These are phyloP conservation scores for Epizoanthus ramosus DNA, from an alignment of 92 coral and sea anemone species.

Conservation along the genomic window DNA sequence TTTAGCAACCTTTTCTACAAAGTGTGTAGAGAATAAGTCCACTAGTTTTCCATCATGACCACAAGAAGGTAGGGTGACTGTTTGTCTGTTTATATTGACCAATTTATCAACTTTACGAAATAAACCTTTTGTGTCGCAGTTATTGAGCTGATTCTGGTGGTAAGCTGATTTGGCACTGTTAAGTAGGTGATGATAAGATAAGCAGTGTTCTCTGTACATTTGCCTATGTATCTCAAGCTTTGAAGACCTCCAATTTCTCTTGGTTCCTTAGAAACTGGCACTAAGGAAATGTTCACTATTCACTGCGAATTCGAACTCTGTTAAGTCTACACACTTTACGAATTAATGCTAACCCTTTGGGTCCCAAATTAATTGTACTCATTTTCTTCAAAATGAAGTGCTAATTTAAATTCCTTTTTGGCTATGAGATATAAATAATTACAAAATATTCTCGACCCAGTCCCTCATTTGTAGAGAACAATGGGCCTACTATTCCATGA, in stretches of 20 bases:
- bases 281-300: too few relatives aligned
- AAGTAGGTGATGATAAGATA: slow-evolving; percentile 34
- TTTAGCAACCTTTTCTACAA: slow-evolving; percentile 24
- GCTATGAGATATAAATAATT: too few relatives aligned
- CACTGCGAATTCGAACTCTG: too few relatives aligned
- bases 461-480: too few relatives aligned
- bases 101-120: slow-evolving; percentile 39
- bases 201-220: slow-evolving; percentile 43
- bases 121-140: slow-evolving; percentile 38
- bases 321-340: too few relatives aligned
- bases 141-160: slow-evolving; percentile 30
- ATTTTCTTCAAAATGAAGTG: too few relatives aligned
- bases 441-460: too few relatives aligned
- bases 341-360: too few relatives aligned
- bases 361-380: too few relatives aligned
- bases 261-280: too few relatives aligned
- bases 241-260: slow-evolving; percentile 39
- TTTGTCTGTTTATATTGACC: neutral
- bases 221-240: slow-evolving; percentile 49
- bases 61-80: neutral
- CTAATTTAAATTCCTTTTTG: too few relatives aligned
- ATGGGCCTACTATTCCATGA: too few relatives aligned
- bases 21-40: slow-evolving; percentile 28
- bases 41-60: slow-evolving; percentile 28
- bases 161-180: slow-evolving; percentile 39